Evolutionary conservation across 2,113 vertebrate genomes (phyloP), one percentile per base, ranked within the genome.

Genomic region (Orthochromis indermauri): DNA sequence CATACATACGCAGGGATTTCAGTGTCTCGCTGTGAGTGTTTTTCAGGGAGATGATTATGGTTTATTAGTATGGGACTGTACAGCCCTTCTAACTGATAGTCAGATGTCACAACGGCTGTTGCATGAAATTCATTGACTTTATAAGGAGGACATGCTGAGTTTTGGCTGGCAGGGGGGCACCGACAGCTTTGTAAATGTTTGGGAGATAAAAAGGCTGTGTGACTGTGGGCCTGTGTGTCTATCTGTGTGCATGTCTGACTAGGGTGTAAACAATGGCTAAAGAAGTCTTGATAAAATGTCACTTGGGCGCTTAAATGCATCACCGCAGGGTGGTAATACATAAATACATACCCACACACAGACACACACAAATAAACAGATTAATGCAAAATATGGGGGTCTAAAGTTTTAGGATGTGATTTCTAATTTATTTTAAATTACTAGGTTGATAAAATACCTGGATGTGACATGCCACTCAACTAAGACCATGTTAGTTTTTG

Each of bases 121-220:
- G 90, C 92, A 92, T 95, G 92, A 94, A 93, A 92, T 95, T 92
- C 87, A 91, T 91, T 94, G 90, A 90, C 90, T 94, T 92, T 85
- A 90, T 88, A 93, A 94, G 84, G 88, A 93, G 90, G 89, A 71
- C 91, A 92, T 83, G 89, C 90, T 92, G 88, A 82, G 92, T 80
- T 80, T 79, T 45, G 45, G 81, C 85, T 87, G 84, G 91, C 86
- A 66, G 94, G 93, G 91, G 88, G 89, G 68, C 89, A 42, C 53
- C 14, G 31, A 42, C 90, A 89, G 90, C 83, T 93, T 94, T 94
- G 88, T 85, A 89, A 93, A 92, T 89, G 89, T 86, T 93, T 85
- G 59, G 37, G 82, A 91, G 91, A 91, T 90, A 90, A 95, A 66
- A 91, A 91, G 84, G 42, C 55, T 80, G 37, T 71, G 47, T 54